Base-by-base conservation (phyloP, 2,797 vertebrate species). In the Botia kubotai region DNA sequence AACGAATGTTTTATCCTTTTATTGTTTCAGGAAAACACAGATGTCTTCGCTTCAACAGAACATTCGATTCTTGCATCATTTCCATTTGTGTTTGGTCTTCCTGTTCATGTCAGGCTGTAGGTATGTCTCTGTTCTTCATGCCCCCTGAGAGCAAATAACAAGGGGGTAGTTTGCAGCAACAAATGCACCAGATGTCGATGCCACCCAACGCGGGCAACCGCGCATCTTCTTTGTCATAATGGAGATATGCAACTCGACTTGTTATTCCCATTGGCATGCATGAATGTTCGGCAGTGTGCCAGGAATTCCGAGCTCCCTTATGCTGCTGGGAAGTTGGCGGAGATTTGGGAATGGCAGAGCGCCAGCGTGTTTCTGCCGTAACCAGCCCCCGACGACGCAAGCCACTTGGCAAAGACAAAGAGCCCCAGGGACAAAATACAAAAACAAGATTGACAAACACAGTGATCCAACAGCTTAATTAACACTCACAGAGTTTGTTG, bases 351-450 rank as follows among this genome's bases (percentile, higher is more conserved):
- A 83, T 86, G 85, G 87, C 83, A 86, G 75, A n/a, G 85, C 85
- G 85, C 86, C 86, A 87, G 79, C 39, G 48, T 72, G 81, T 69
- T 82, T 78, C 81, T 82, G 85, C 65, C 65, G 65, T 79, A 81
- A 79, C 77, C 74, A 71, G 82, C 66, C 82, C 83, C 83, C 67
- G 83, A 81, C 78, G 53, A 81, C 78, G 53, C 66, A 70, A 83
- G 86, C 82, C 79, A 83, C 86, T 83, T 87, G 86, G 83, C 86
- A 87, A 82, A 87, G 86, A 77, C 83, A 83, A 85, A 87, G 86
- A 87, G 83, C 86, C 86, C 83, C 69, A 77, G 86, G 86, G 86
- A 87, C 83, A 46, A 83, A 65, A 83, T 53, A 73, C 69, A 77
- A 70, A 84, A 87, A 87, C 82, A 87, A 85, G 86, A 77, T 75